Base-by-base conservation (phyloP, 2,797 vertebrate genomes). In the Anguilla megastoma region DNA sequence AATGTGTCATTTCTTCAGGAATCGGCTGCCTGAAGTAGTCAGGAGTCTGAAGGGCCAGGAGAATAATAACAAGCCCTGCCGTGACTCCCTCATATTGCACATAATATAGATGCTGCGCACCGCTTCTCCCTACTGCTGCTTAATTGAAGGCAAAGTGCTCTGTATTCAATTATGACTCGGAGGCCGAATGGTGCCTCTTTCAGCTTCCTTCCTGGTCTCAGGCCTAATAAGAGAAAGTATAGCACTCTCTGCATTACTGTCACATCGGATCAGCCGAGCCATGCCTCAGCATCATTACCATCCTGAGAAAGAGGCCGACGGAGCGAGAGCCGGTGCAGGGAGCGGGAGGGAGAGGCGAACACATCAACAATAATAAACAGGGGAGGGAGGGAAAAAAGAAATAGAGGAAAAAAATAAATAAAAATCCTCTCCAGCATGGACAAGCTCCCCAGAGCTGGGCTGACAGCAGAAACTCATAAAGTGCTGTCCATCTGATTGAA, bases 151-250 rank as follows among this genome's bases (percentile, higher is more conserved):
- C 69, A 71, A 87, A 56, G 52, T 56, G 52, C 66, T 79, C 82
- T 87, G 66, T 85, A 84, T 86, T 89, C 85, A 83, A 84, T 89
- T 88, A 88, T 79, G 85, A 58, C 54, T 24, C 41, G 33, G 82
- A 80, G 88, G 85, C 76, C 52, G 60, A 86, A 84, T 58, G n/a
- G 84, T 41, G 90, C 89, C 87, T 45, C 89, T 86, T 50, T 85
- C 89, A 2, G 18, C 41, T 18, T 58, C 79, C 50, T 69, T 84
- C 41, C 69, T 84, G 21, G 89, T 90, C 88, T 91, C 89, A 87
- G 89, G 87, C 91, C 93, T 95, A 95, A 95, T 95, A 93, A 94
- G 94, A 92, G 94, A 92, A 94, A 93, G 92, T 92, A 91, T 93
- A 94, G 90, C 90, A 60, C 90, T 93, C 91, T 92, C 93, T 94